A percentile compares a stretch with the other conserved stretches of the same genome.
phyloP scores from a whole-genome alignment of 2,797 vertebrate species.

The Acanthurus lineatus region DNA sequence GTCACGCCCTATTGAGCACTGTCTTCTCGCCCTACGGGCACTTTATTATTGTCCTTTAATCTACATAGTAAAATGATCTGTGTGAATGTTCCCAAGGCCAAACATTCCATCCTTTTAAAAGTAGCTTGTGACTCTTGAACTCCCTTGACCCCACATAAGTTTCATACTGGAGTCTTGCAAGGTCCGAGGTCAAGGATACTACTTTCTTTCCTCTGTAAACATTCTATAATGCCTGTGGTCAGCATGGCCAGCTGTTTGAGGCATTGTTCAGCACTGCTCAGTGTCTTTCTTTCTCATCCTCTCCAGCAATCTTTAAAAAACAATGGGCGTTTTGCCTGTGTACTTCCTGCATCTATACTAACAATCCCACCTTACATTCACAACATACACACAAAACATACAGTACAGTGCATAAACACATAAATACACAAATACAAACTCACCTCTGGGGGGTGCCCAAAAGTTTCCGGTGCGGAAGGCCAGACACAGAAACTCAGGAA shows the following conservation, averaged over 20 bases:
- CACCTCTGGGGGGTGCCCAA: constrained; percentile 74
- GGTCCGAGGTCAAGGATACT: constrained; percentile 62
- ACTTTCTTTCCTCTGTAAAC: constrained; percentile 55
- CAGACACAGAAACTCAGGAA: constrained; percentile 80
- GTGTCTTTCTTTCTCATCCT: constrained; percentile 55
- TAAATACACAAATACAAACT: constrained; percentile 45
- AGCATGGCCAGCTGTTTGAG: constrained; percentile 46
- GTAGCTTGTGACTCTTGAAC: background rate
- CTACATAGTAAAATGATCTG: constrained; percentile 1
- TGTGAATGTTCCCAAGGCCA: constrained; percentile 5
- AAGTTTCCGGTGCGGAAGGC: constrained; percentile 78
- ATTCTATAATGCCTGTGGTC: constrained; percentile 27
- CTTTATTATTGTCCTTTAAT: background rate
- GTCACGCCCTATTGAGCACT: background rate
- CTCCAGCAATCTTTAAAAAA: constrained; percentile 68
- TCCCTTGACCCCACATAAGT: constrained; percentile 6
- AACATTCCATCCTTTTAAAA: background rate
- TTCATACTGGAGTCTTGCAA: constrained; percentile 11
- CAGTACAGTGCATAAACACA: constrained; percentile 23
- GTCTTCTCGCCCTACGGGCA: background rate
- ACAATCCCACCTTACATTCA: constrained; percentile 46
- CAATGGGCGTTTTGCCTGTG: constrained; percentile 58
- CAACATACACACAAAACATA: constrained; percentile 31
- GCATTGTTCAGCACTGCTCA: constrained; percentile 63
- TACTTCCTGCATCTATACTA: constrained; percentile 61